Conservation (phyloP, 2,888 invertebrate genomes). For the Papilio elwesi region DNA sequence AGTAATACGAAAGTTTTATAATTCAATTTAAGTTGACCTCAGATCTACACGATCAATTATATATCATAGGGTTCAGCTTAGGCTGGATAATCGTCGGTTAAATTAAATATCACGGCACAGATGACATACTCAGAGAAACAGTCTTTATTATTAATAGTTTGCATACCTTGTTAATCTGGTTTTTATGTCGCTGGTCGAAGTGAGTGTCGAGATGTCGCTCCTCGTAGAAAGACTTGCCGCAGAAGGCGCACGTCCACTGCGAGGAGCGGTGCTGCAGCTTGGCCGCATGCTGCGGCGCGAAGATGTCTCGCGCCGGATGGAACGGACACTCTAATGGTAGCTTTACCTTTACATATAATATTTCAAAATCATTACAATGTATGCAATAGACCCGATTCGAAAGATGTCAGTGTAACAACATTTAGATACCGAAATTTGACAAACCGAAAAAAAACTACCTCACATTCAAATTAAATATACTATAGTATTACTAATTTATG, state of each 20-base stretch:
- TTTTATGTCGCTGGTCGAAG: slow-evolving; percentile 94
- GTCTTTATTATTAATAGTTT: not conserved
- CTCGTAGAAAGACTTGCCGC: slow-evolving; percentile 96
- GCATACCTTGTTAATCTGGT: slow-evolving; percentile 90
- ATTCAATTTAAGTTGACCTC: too few species aligned
- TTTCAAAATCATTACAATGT: not conserved
- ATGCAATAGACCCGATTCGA: not conserved
- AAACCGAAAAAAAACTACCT: not conserved
- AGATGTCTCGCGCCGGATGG: slow-evolving; percentile 93
- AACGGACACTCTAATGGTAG: slow-evolving; percentile 95
- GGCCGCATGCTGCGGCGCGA: slow-evolving; percentile 93
- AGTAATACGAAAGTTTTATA: too few species aligned
- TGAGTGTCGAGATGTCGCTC: slow-evolving; percentile 94
- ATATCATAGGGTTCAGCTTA: too few species aligned
- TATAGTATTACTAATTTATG: not conserved
- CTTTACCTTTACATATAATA: slow-evolving; percentile 81
- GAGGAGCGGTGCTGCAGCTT: slow-evolving; percentile 93
- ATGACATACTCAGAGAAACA: not conserved
- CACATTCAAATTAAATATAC: not conserved
- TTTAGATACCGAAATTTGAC: not conserved
- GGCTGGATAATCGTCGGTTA: too few species aligned
- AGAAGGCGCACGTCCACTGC: slow-evolving; percentile 95
- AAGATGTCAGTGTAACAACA: not conserved
- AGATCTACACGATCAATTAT: too few species aligned
- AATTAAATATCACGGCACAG: too few species aligned